A percentile compares a stretch with the other conserved stretches of the same genome.
phyloP scores from a whole-genome alignment of 2,113 vertebrate genomes.

The Gymnarchus niloticus region DNA sequence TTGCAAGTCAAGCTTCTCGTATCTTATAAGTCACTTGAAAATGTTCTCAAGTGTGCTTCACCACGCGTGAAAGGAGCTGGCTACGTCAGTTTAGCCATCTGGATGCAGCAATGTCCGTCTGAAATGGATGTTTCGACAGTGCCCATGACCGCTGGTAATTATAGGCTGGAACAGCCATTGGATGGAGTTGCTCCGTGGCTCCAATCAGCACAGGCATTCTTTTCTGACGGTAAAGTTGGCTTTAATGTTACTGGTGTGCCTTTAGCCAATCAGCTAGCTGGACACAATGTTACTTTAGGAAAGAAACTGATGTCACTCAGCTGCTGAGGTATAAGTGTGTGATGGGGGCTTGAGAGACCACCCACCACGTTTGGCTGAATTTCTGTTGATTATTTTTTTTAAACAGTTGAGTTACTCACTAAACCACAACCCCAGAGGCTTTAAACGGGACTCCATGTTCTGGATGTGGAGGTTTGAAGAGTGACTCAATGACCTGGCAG shows the following conservation, averaged over 20 bases:
- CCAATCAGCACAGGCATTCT: background rate
- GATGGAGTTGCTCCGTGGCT: background rate
- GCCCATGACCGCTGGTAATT: background rate
- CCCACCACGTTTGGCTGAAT: background rate
- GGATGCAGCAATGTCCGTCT: background rate
- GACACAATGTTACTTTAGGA: background rate
- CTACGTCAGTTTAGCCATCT: background rate
- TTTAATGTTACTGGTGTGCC: background rate
- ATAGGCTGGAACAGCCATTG: background rate
- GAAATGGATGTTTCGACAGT: background rate
- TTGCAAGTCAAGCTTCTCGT: background rate
- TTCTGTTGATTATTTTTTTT: constrained; percentile 5
- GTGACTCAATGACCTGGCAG: background rate
- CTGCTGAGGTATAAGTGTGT: background rate
- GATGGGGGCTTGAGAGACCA: background rate
- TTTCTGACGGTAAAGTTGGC: background rate
- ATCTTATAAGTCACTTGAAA: background rate
- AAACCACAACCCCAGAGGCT: background rate
- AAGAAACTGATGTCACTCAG: background rate
- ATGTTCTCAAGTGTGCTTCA: background rate
- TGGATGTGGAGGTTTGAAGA: background rate
- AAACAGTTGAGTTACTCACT: background rate
- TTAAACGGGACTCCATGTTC: background rate
- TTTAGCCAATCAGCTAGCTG: background rate
- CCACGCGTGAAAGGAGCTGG: background rate